Evolutionary conservation across 2,113 vertebrate genomes (phyloP).

Genomic region (Sinocyclocheilus anophthalmus): DNA sequence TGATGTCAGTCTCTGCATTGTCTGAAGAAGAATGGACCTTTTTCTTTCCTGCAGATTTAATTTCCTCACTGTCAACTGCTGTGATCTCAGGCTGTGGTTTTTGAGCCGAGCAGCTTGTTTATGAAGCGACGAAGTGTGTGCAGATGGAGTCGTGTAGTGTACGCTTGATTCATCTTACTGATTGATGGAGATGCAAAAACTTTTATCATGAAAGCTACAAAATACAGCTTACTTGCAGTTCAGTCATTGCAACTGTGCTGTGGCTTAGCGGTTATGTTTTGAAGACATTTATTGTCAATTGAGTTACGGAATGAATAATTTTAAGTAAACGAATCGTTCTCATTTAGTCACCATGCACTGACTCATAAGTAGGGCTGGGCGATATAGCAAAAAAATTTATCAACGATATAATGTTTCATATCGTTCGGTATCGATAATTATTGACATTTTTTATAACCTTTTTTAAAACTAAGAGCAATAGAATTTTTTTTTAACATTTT

Average conservation of each 20-base stretch:
- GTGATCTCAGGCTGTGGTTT: background rate
- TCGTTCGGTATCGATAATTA: too few species aligned
- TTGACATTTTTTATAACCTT: too few species aligned
- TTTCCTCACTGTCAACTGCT: slow-evolving; percentile 1
- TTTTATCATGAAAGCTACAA: background rate
- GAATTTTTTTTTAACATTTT: too few species aligned
- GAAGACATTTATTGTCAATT: background rate
- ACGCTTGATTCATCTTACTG: background rate
- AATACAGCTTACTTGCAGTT: background rate
- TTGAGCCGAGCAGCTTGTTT: slow-evolving; percentile 2
- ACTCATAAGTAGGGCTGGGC: too few species aligned
- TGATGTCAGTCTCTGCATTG: slow-evolving; percentile 10
- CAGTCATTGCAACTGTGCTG: background rate
- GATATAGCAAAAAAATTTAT: too few species aligned
- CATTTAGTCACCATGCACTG: background rate
- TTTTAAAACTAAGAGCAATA: too few species aligned
- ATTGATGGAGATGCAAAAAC: slow-evolving; percentile 10
- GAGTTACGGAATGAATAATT: background rate
- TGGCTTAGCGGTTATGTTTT: background rate
- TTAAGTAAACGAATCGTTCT: background rate
- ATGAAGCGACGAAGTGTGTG: background rate
- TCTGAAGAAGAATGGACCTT: slow-evolving; percentile 40
- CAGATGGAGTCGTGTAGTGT: background rate
- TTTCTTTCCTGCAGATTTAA: slow-evolving; percentile 14
- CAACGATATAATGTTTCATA: too few species aligned